Evolutionary conservation across 2,797 vertebrate species (phyloP).

Genomic region (Pelodytes ibericus): DNA sequence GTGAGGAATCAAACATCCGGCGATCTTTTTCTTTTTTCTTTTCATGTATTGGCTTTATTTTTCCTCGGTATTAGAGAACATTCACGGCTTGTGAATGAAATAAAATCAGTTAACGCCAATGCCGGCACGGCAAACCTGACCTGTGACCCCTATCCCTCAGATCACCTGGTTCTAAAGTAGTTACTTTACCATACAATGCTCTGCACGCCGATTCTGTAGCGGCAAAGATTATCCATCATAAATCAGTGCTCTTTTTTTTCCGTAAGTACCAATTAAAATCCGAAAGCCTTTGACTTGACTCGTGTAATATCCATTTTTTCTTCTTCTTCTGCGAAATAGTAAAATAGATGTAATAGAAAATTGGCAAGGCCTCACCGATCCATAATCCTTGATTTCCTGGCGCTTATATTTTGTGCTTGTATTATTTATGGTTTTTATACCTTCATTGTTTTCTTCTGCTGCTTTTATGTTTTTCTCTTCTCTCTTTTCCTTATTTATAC

Average conservation of each 20-base stretch:
- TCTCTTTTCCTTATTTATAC: too few species aligned
- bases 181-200: too few species aligned
- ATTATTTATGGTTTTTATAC: neutral
- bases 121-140: slow-evolving; percentile 39
- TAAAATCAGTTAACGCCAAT: slow-evolving; percentile 32
- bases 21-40: slow-evolving; percentile 29
- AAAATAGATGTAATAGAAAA: neutral
- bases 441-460: neutral
- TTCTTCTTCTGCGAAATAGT: neutral
- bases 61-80: slow-evolving; percentile 36
- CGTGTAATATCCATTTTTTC: neutral
- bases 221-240: too few species aligned
- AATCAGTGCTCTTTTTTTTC: neutral
- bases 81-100: slow-evolving; percentile 34
- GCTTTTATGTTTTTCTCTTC: neutral
- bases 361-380: neutral
- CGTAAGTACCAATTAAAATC: neutral
- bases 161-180: neutral
- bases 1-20: slow-evolving; percentile 44
- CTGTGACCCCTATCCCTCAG: slow-evolving; percentile 7
- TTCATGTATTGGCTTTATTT: slow-evolving; percentile 44
- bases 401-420: neutral
- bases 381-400: neutral
- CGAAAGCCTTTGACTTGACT: too few species aligned
- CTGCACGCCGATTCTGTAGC: too few species aligned